A percentile compares a stretch with the other conserved stretches of the same genome.
These are phyloP conservation scores for Tachina grossa DNA, from an alignment of 2,888 invertebrate species.

Conservation along the genomic window DNA sequence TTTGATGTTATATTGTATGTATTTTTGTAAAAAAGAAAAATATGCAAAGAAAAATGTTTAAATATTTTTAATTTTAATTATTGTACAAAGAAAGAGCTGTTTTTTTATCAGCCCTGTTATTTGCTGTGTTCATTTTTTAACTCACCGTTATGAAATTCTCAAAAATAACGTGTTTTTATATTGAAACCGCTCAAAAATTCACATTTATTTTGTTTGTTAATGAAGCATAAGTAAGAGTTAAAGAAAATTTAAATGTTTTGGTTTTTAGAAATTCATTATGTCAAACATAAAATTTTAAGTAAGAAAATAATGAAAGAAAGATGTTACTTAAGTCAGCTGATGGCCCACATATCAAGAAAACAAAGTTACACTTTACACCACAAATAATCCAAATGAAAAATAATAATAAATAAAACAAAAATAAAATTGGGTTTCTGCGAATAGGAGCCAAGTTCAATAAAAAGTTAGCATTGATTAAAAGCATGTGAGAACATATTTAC, in stretches of 20 bases:
- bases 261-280: slow-evolving; percentile 66
- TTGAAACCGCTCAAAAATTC: slow-evolving; percentile 69
- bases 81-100: slow-evolving; percentile 60
- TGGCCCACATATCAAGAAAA: not conserved
- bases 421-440: not conserved
- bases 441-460: not conserved
- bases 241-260: slow-evolving; percentile 73
- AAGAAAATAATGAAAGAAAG: slow-evolving; percentile 37
- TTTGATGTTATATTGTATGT: slow-evolving; percentile 60
- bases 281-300: slow-evolving; percentile 57
- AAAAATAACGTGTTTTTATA: slow-evolving; percentile 68
- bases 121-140: slow-evolving; percentile 66
- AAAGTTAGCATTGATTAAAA: not conserved
- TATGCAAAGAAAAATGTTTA: slow-evolving; percentile 40
- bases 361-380: slow-evolving; percentile 17
- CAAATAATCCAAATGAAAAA: not conserved
- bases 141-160: slow-evolving; percentile 72
- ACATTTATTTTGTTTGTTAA: slow-evolving; percentile 72
- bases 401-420: not conserved
- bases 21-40: slow-evolving; percentile 43
- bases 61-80: slow-evolving; percentile 41
- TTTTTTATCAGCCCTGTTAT: slow-evolving; percentile 44
- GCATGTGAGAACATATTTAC: too few species aligned
- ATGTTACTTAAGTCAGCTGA: not conserved
- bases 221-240: slow-evolving; percentile 73